phyloP scores from a whole-genome alignment of 2,797 vertebrate genomes.

The Leptatherina wallacei region DNA sequence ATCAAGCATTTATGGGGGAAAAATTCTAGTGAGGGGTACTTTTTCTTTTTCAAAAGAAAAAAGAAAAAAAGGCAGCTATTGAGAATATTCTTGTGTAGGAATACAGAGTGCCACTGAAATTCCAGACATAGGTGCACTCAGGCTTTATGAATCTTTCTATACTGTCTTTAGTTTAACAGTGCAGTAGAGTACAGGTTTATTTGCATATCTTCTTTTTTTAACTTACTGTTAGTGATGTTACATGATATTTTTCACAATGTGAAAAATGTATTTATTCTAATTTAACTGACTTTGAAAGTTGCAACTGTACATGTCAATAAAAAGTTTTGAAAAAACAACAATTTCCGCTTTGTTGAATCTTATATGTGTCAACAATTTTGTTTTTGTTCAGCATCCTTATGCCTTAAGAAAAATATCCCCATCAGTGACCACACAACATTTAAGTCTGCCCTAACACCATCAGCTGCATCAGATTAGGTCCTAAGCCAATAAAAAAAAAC shows the following conservation, averaged over 20 bases:
- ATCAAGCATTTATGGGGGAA: slow-evolving; percentile 25
- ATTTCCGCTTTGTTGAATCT: no score
- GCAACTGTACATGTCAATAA: slow-evolving; percentile 57
- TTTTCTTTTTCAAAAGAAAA: slow-evolving; percentile 24
- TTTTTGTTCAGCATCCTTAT: slow-evolving; percentile 5
- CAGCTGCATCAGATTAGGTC: slow-evolving; percentile 20
- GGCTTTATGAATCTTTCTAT: slow-evolving; percentile 27
- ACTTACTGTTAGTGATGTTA: slow-evolving; percentile 23
- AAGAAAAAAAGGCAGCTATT: slow-evolving; percentile 65
- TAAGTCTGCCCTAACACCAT: neutral
- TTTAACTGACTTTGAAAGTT: slow-evolving; percentile 50
- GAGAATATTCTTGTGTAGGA: slow-evolving; percentile 31
- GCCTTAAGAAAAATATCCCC: neutral
- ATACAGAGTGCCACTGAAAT: slow-evolving; percentile 39
- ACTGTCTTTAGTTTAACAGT: slow-evolving; percentile 21
- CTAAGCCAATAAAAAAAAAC: slow-evolving; percentile 5
- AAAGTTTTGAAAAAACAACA: slow-evolving; percentile 10
- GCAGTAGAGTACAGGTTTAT: slow-evolving; percentile 22
- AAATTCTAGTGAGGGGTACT: slow-evolving; percentile 16
- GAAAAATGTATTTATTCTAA: slow-evolving; percentile 70
- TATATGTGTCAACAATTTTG: neutral
- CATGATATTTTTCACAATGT: slow-evolving; percentile 46
- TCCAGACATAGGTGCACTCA: slow-evolving; percentile 21
- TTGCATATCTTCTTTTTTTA: slow-evolving; percentile 13
- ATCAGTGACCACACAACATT: slow-evolving; percentile 11